Evolutionary conservation across 2,797 vertebrate species (phyloP), one percentile per base, ranked within the genome.

Genomic region (Mormyrus hasselquistii): DNA sequence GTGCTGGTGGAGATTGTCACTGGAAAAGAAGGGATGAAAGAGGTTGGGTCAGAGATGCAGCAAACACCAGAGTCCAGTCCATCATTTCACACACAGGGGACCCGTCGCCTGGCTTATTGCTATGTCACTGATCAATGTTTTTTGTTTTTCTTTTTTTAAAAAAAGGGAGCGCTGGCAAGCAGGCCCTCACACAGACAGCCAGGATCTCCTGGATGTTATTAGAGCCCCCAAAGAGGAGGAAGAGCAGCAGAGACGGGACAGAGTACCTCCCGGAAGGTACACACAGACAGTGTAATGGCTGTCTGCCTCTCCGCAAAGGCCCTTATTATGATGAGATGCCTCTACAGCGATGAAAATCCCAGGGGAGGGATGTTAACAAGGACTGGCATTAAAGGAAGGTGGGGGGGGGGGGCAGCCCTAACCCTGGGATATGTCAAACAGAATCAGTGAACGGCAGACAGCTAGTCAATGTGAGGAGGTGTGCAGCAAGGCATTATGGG

Each of bases 1-100:
- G 98, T 97, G 90, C 98, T 99, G 86, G 98, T 99, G 0, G 98
- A 99, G 95, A 99, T 96, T 85, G 97, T 98, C 92, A 99, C 98
- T 99, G 94, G 52, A 89, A 89, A 52, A 86, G n/a, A 89, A 73
- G 10, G 14, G 34, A 49, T n/a, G 0, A 86, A 16, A 86, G 41
- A 29, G 6, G 9, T 14, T 2, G 2, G 34, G 9, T 86, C 5
- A 89, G 59, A 73, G 25, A 19, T n/a, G 34, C 38, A 41, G 16
- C 59, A 44, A 87, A 87, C 1, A 12, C 0, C 55, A 44, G 34
- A 62, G 50, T 34, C 10, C 10, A 25, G 50, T 22, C 50, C n/a
- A 41, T 41, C 34, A 41, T 76, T 41, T 41, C 10, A 76, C 29
- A 76, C 16, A 38, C 69, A 19, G 34, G 22, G 25, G 62, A 34